These are phyloP conservation scores for Phyllopteryx taeniolatus DNA, from an alignment of 2,113 vertebrate species.

Conservation along the genomic window DNA sequence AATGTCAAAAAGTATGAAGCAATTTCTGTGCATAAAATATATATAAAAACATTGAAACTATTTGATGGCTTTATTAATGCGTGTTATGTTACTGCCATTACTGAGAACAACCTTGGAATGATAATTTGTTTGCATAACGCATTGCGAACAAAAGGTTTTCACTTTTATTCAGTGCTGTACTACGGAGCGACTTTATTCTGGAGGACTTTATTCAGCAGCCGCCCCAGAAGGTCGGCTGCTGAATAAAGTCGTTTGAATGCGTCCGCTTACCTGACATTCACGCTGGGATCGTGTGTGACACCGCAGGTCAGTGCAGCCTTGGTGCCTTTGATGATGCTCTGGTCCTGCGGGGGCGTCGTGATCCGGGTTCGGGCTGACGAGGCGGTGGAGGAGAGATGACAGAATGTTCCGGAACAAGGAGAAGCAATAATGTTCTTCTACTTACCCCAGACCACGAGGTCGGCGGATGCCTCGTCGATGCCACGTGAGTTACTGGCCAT, in stretches of 20 bases:
- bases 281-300: slow-evolving; percentile 89
- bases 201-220: background rate
- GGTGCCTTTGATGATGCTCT: slow-evolving; percentile 97
- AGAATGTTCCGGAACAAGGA: background rate
- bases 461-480: slow-evolving; percentile 86
- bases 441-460: slow-evolving; percentile 95
- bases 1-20: background rate
- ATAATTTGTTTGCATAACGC: background rate
- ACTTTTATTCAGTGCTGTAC: background rate
- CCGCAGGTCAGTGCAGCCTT: slow-evolving; percentile 90
- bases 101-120: background rate
- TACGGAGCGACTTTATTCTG: background rate
- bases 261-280: slow-evolving; percentile 80
- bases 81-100: background rate
- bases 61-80: background rate
- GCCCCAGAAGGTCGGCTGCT: background rate
- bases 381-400: background rate
- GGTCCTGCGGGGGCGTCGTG: slow-evolving; percentile 86
- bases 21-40: background rate
- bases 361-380: slow-evolving; percentile 88
- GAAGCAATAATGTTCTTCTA: background rate
- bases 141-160: background rate
- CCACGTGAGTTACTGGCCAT: slow-evolving; percentile 94
- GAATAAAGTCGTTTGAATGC: background rate
- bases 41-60: background rate